phyloP scores from a whole-genome alignment of 1,140 invertebrate species.

The Rhagoletis zephyria region DNA sequence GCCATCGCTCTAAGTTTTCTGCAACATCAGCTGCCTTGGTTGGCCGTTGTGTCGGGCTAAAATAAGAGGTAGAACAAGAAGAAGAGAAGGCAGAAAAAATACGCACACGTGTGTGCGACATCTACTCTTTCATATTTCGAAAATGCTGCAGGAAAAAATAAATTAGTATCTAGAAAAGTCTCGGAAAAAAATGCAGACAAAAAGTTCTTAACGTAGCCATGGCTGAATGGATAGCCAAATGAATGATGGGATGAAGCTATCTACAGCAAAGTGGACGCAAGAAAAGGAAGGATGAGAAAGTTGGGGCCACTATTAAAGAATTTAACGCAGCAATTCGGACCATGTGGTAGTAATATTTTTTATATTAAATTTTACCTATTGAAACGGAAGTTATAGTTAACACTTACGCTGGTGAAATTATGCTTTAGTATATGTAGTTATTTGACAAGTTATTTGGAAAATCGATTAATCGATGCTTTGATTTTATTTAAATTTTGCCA shows the following conservation, averaged over 20 bases:
- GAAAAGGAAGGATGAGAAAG: no score
- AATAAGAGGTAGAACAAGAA: background rate
- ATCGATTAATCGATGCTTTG: no score
- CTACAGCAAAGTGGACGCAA: no score
- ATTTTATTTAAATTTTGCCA: no score
- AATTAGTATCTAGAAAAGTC: background rate
- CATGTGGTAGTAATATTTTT: no score
- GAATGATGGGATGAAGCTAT: background rate
- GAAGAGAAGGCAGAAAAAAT: background rate
- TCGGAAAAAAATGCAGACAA: background rate
- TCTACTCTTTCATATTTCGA: background rate
- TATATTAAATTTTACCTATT: no score
- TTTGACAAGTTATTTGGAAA: no score
- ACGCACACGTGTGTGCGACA: background rate
- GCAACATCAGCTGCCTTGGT: background rate
- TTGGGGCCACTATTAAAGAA: no score
- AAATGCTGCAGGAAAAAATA: background rate
- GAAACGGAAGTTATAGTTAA: no score
- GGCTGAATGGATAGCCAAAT: background rate
- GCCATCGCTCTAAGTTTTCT: constrained; percentile 13
- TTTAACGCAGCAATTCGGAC: no score
- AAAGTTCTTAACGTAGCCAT: background rate
- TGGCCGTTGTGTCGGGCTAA: background rate
- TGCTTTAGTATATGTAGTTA: no score
- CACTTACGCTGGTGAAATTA: no score